phyloP scores from a whole-genome alignment of 37 sponge, comb jelly and placozoan species.

The Cladorhizidae sp. region DNA sequence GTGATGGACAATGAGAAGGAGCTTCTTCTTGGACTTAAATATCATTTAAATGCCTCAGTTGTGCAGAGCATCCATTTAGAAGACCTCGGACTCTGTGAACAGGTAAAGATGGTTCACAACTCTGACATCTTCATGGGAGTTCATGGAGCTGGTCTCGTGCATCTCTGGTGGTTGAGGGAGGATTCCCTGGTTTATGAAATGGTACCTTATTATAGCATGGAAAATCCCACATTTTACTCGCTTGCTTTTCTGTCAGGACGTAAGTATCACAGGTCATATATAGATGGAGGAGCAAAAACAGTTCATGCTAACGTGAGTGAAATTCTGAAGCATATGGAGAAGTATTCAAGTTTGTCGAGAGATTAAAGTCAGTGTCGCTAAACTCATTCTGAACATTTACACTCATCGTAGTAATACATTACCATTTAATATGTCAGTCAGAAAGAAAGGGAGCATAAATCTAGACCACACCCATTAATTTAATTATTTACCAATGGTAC shows the following conservation, averaged over 20 bases:
- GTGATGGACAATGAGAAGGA: conserved; percentile 56
- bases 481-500: too few species aligned
- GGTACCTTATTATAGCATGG: conserved; percentile 25
- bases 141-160: conserved; percentile 82
- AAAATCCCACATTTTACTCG: conserved; percentile 65
- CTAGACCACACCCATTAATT: too few species aligned
- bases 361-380: too few species aligned
- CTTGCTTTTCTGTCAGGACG: conserved; percentile 53
- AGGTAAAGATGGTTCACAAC: conserved; percentile 34
- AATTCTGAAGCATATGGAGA: not conserved
- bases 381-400: too few species aligned
- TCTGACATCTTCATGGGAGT: conserved; percentile 68
- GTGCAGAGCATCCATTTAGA: conserved; percentile 46
- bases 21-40: conserved; percentile 23
- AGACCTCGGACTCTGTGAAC: conserved; percentile 60
- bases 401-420: too few species aligned
- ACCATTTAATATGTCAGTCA: too few species aligned
- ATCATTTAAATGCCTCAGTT: conserved; percentile 17
- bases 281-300: not conserved
- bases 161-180: conserved; percentile 74
- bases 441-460: too few species aligned
- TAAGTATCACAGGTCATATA: conserved; percentile 11
- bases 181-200: conserved; percentile 64
- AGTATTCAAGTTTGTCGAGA: not conserved
- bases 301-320: not conserved